Evolutionary conservation across 2,888 invertebrate species (phyloP).

Genomic region (Quadroppia sp.): DNA sequence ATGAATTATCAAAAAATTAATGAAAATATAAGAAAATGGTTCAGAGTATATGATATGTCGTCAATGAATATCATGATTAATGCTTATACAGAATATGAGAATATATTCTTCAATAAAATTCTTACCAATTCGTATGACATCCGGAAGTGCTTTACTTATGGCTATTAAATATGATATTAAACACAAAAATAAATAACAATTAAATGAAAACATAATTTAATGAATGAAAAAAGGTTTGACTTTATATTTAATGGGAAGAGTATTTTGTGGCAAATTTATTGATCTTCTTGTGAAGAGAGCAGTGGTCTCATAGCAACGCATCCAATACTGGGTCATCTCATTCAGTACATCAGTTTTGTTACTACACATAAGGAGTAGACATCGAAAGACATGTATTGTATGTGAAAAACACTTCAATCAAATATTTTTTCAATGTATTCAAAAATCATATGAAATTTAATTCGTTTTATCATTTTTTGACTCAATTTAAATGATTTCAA

Average conservation of each 20-base stretch:
- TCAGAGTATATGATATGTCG: too few species aligned
- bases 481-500: too few species aligned
- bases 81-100: too few species aligned
- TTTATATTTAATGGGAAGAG: not conserved
- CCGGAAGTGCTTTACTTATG: not conserved
- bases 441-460: too few species aligned
- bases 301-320: slow-evolving; percentile 14
- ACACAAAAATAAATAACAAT: not conserved
- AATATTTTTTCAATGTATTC: too few species aligned
- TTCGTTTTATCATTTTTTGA: too few species aligned
- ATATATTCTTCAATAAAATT: not conserved
- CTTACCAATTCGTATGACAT: slow-evolving; percentile 15
- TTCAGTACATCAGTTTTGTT: not conserved
- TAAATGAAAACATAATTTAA: not conserved
- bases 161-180: not conserved
- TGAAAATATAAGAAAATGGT: too few species aligned
- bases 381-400: too few species aligned
- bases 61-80: too few species aligned
- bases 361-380: too few species aligned
- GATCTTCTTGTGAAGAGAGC: slow-evolving; percentile 16
- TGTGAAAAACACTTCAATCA: too few species aligned
- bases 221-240: not conserved
- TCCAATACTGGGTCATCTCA: not conserved
- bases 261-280: not conserved
- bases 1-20: too few species aligned